Evolutionary conservation across 2,113 vertebrate species (phyloP), one percentile per base, ranked within the genome.

Genomic region (Platycercus adscitus): DNA sequence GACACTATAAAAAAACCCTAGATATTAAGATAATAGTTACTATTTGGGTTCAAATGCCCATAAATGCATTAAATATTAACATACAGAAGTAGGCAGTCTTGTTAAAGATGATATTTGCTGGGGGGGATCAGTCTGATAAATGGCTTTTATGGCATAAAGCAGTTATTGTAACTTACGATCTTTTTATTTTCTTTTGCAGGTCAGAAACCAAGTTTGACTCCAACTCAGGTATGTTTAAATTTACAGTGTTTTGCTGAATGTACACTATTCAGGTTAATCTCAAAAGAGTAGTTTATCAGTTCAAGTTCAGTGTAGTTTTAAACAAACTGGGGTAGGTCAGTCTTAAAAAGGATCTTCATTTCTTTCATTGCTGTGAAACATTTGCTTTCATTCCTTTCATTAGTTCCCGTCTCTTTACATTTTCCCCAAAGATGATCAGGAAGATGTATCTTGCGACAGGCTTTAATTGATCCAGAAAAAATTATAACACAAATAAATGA

Each of bases 131-230:
- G 43, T 72, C n/a, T 93, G 86, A 81, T 29, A 95, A 53, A 80
- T 83, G 41, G 23, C 63, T 95, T 87, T 76, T 80, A 70, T 86
- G 63, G 92, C 78, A 82, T 95, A 96, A 94, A 96, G 55, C 77
- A 73, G 43, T 89, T 95, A 91, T 96, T 96, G 82, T 95, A 91
- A 96, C 92, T 79, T 97, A 95, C 0, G 2, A 92, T 82, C 53
- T 96, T 91, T 96, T 86, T 95, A 66, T 97, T 96, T 98, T 79
- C 46, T 80, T 93, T 98, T 98, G 31, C 93, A 99, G 99, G 97
- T 99, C 99, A 66, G 98, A 97, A 97, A 98, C 98, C 70, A 99
- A 99, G 97, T 99, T 99, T 98, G 99, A 99, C 98, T 99, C 99
- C 9, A 98, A 98, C 93, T 99, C 99, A 98, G 99, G 99, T 99